Evolutionary conservation across 1,140 invertebrate genomes (phyloP), one percentile per base, ranked within the genome.

Genomic region (Bombus ignitus): DNA sequence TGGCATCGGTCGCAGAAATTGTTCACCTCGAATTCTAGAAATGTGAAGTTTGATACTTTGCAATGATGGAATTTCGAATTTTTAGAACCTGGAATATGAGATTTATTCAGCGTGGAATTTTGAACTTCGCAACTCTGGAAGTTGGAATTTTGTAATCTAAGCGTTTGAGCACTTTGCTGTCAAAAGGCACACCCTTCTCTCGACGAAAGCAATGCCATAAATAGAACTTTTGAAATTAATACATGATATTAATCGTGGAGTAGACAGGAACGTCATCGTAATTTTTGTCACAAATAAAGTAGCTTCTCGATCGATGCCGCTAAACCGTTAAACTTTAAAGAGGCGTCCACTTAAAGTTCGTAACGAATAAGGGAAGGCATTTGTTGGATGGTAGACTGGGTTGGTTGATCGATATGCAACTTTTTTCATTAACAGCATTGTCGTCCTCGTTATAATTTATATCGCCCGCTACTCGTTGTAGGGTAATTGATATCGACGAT

Each of bases 401-500:
- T 42, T 53, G 5, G 47, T 53, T 9, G 73, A 82, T 82, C 81
- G 37, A 57, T 44, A 15, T 35, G 22, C 39, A 75, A 81, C 80
- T 81, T 81, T 75, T 68, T 62, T 78, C 65, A 57, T 83, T 70
- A 83, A 37, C 74, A 57, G 39, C 62, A 47, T 78, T 68, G 32
- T 77, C 47, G 37, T 35, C 32, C 44, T n/a, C 35, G 74, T 70
- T 25, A 57, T 78, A 70, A 59, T 70, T 82, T 65, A 82, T 42
- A 65, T 18, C 18, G 47, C n/a, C 44, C 68, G 73, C 15, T 15
- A n/a, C 39, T 68, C 62, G 68, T 79, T 22, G 44, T 9, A 12
- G 25, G 42, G 12, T 28, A 66, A 37, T 73, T 53, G 47, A 42
- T 39, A 28, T 59, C 39, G n/a, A 18, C 9, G 37, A 78, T 35